These are phyloP conservation scores for Phortica variegata DNA, from an alignment of 1,140 invertebrate species.

Conservation along the genomic window DNA sequence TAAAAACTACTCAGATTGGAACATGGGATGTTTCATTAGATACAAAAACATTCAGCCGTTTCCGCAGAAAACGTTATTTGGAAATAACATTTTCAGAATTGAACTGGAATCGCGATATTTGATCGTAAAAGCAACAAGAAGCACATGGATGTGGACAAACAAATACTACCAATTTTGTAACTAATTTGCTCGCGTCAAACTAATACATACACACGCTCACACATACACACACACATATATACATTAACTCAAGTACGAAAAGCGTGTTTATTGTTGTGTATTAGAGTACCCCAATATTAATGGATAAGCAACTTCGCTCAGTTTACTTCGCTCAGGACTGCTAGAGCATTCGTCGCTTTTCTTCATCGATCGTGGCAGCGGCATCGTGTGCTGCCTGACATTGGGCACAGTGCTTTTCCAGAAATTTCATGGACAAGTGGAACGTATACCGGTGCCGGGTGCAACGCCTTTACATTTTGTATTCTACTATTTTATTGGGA, in stretches of 20 bases:
- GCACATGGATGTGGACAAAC: too few species aligned
- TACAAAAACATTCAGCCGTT: constrained; percentile 5
- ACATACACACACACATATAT: constrained; percentile 14
- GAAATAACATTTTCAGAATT: too few species aligned
- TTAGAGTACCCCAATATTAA: too few species aligned
- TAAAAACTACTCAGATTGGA: constrained; percentile 15
- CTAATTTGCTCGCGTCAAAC: neutral
- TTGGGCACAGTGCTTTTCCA: constrained; percentile 54
- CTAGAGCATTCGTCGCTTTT: constrained; percentile 25
- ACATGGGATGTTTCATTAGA: constrained; percentile 22
- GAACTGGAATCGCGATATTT: too few species aligned
- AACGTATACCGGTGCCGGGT: constrained; percentile 57
- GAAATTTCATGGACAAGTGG: constrained; percentile 57
- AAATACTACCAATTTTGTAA: too few species aligned
- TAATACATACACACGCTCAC: constrained; percentile 2
- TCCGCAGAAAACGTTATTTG: too few species aligned
- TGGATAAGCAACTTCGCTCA: too few species aligned
- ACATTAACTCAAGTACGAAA: constrained; percentile 45
- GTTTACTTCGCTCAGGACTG: too few species aligned
- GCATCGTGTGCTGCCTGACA: constrained; percentile 41
- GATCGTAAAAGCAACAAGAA: too few species aligned
- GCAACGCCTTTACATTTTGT: constrained; percentile 58
- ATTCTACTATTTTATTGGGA: constrained; percentile 55
- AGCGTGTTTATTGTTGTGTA: too few species aligned
- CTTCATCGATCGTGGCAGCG: constrained; percentile 16